These are phyloP conservation scores for Mesochorus sp. DNA, from an alignment of 2,888 invertebrate species.

Conservation along the genomic window DNA sequence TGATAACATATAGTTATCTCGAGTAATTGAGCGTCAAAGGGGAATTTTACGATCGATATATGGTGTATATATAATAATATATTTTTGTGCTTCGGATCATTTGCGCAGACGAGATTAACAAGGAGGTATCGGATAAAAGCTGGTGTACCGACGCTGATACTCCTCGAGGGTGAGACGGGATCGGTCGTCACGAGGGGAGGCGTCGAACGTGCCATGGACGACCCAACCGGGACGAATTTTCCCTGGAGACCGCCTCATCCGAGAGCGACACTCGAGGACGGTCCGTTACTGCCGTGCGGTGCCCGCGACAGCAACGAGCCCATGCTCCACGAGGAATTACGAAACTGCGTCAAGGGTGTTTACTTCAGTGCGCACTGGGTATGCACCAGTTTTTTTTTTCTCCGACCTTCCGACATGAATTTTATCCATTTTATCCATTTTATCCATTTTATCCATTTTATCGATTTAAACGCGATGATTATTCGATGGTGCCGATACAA, in stretches of 20 bases:
- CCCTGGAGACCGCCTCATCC: conserved; percentile 90
- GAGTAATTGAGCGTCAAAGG: too few species aligned
- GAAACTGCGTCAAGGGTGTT: conserved; percentile 88
- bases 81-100: too few species aligned
- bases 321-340: conserved; percentile 85
- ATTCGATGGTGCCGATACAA: too few species aligned
- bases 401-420: background rate
- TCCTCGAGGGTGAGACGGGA: conserved; percentile 87
- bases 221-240: conserved; percentile 87
- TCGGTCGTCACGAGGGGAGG: conserved; percentile 86
- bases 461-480: too few species aligned
- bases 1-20: too few species aligned
- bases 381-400: conserved; percentile 75
- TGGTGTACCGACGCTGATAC: conserved; percentile 89
- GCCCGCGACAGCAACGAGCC: conserved; percentile 79
- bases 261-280: conserved; percentile 79
- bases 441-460: too few species aligned
- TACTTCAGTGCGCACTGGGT: conserved; percentile 97
- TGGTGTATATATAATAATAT: too few species aligned
- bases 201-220: conserved; percentile 87
- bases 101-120: conserved; percentile 89
- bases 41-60: too few species aligned
- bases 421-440: too few species aligned
- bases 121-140: conserved; percentile 90
- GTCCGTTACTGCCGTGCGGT: conserved; percentile 78